Evolutionary conservation across 1,140 invertebrate species (phyloP).

Genomic region (Cherax quadricarinatus): DNA sequence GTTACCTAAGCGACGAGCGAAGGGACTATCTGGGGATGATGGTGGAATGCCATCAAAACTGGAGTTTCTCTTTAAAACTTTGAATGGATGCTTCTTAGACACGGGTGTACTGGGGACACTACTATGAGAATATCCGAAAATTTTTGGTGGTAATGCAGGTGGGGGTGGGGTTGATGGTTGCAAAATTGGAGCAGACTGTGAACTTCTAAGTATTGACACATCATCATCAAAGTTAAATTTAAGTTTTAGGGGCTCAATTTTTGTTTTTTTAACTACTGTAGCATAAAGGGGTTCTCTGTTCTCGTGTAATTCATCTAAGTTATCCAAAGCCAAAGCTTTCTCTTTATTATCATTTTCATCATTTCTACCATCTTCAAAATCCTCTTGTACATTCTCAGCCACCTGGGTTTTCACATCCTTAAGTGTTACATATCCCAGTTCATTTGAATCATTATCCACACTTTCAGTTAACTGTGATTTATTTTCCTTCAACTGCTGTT

Average conservation of each 20-base stretch:
- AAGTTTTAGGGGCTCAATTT: background rate
- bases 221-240: background rate
- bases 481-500: background rate
- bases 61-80: slow-evolving; percentile 57
- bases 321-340: background rate
- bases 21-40: slow-evolving; percentile 61
- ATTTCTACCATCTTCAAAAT: background rate
- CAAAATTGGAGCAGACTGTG: slow-evolving; percentile 2
- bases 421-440: background rate
- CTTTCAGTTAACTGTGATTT: background rate
- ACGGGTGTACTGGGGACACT: slow-evolving; percentile 66
- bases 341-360: background rate
- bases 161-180: background rate
- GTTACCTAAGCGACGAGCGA: slow-evolving; percentile 56
- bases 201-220: background rate
- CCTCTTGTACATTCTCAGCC: background rate
- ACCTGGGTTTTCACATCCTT: background rate
- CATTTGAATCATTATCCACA: background rate
- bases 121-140: background rate
- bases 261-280: background rate
- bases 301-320: background rate
- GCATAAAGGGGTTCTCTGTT: background rate
- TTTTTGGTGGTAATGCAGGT: too few species aligned
- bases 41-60: slow-evolving; percentile 73
- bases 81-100: slow-evolving; percentile 36